Evolutionary conservation across 2,888 invertebrate genomes (phyloP).

Genomic region (Oligia fasciuncula): DNA sequence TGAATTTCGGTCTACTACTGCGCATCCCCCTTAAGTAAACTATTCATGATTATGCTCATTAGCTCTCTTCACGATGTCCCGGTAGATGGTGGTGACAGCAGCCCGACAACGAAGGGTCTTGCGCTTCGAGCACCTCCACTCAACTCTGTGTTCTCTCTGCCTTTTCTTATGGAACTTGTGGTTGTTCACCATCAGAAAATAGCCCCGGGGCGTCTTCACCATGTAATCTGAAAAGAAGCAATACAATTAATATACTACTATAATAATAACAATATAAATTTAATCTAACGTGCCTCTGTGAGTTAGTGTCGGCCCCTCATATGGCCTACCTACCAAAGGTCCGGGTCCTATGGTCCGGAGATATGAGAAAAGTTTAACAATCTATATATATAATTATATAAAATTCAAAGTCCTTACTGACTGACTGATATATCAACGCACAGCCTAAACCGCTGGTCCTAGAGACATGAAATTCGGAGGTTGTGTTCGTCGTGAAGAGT

Average conservation of each 20-base stretch:
- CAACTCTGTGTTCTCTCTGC: slow-evolving; percentile 50
- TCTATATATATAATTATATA: no score
- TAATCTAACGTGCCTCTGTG: not conserved
- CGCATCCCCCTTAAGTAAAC: not conserved
- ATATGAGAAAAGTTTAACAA: not conserved
- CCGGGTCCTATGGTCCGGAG: not conserved
- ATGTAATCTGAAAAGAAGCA: slow-evolving; percentile 28
- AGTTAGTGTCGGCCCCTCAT: not conserved
- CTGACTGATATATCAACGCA: no score
- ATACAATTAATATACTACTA: not conserved
- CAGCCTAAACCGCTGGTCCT: no score
- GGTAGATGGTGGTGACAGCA: slow-evolving; percentile 67
- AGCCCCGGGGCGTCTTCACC: slow-evolving; percentile 56
- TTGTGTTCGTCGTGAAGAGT: no score
- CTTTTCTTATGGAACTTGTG: slow-evolving; percentile 71
- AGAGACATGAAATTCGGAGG: no score
- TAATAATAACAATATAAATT: not conserved
- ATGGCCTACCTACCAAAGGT: not conserved
- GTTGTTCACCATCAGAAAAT: slow-evolving; percentile 66
- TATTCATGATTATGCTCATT: slow-evolving; percentile 69
- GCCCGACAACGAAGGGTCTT: slow-evolving; percentile 71
- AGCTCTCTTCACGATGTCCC: slow-evolving; percentile 65
- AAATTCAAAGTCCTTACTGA: no score
- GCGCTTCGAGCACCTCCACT: slow-evolving; percentile 71
- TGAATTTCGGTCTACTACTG: not conserved